Evolutionary conservation across 2,797 vertebrate species (phyloP), one percentile per base, ranked within the genome.

Genomic region (Acipenser ruthenus): DNA sequence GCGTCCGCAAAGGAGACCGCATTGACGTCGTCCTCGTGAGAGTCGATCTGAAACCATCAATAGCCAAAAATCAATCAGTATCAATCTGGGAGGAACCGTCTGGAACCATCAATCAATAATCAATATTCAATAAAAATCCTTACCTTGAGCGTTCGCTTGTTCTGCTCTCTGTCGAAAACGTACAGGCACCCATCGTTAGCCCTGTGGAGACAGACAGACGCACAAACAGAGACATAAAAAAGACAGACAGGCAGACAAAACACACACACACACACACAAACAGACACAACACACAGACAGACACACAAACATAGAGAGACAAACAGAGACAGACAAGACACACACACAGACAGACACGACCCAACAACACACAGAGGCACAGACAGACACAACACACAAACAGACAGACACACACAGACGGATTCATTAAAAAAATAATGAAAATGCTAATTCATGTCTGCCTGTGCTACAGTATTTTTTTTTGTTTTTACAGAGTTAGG

Each of bases 151-250:
- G 89, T 93, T 64, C 94, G 83, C 53, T 86, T 88, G 65, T 95
- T 94, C 80, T 93, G 92, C 77, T 94, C 88, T 4, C 93, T 89
- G 79, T 96, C 94, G 77, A 90, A 97, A 49, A 97, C 88, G 58
- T 96, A 96, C 0, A 97, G 77, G 72, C 94, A 95, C 80, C 95
- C 93, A 47, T 97, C 93, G n/a, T 95, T 97, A 64, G 94, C 94
- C 74, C 95, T 90, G 77, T 53, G 52, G 72, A 52, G 49, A 72
- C 13, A 66, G 52, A 73, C 6, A 63, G 23, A 47, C 3, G 56
- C 15, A 60, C 4, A 18, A 18, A 11, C 23, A 13, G 47, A 13
- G 18, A 15, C 8, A 50, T 3, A 50, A 5, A 13, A 67, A 6
- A 52, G 3, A 8, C 4, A 61, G 49, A 18, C 2, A 50, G 48